A percentile compares a stretch with the other conserved stretches of the same genome.
Evolutionary conservation across 2,113 vertebrate species (phyloP).

Genomic region (Tretioscincus oriximinensis): DNA sequence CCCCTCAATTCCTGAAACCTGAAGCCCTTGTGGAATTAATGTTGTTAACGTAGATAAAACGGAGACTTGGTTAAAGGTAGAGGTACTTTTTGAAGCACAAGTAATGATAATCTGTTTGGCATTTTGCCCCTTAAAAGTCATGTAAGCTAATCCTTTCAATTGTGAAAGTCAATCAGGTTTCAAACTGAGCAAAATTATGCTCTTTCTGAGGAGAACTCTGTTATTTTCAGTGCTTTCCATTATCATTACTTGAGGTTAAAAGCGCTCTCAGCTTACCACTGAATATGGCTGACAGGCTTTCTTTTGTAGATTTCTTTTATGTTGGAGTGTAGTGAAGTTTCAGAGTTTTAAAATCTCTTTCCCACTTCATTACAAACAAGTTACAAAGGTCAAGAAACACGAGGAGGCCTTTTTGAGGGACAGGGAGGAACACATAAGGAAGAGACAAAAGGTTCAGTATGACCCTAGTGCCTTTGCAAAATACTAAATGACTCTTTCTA

Average conservation of each 20-base stretch:
- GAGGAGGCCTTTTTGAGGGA: neutral
- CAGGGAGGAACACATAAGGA: neutral
- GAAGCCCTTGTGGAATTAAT: neutral
- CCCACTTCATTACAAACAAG: conserved; percentile 4
- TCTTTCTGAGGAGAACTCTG: conserved; percentile 13
- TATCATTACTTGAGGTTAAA: conserved; percentile 10
- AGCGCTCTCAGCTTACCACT: neutral
- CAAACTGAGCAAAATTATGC: conserved; percentile 35
- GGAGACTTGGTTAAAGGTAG: neutral
- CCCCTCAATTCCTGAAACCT: neutral
- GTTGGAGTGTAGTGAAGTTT: neutral
- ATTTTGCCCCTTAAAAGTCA: conserved; percentile 12
- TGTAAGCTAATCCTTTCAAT: conserved; percentile 3
- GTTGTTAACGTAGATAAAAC: neutral
- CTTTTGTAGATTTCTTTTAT: conserved; percentile 4
- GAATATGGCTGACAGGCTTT: conserved; percentile 8
- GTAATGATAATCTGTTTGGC: conserved; percentile 15
- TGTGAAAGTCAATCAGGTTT: conserved; percentile 13
- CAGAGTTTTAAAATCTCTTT: neutral
- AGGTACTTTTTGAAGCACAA: neutral
- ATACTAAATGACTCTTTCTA: neutral
- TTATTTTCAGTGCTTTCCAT: conserved; percentile 20
- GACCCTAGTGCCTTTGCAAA: neutral
- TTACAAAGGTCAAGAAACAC: neutral
- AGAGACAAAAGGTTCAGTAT: neutral